Conservation (phyloP, 2,888 invertebrate genomes). For the Eristalis tenax region DNA sequence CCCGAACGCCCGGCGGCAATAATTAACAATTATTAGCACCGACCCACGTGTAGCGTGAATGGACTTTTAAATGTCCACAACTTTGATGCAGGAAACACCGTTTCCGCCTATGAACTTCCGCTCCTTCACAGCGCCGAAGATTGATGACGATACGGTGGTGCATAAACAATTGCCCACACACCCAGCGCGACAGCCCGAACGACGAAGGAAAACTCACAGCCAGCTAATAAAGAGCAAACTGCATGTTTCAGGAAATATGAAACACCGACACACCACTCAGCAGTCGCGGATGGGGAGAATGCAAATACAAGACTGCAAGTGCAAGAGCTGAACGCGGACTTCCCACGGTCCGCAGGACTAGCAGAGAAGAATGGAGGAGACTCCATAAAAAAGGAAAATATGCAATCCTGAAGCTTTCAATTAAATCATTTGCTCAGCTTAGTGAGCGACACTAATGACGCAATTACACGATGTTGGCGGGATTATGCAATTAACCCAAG, state of each 20-base stretch:
- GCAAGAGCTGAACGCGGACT: not conserved
- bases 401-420: constrained; percentile 28
- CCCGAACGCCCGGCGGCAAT: not conserved
- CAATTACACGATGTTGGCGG: constrained; percentile 38
- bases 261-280: not conserved
- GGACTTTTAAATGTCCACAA: constrained; percentile 16
- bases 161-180: not conserved
- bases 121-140: not conserved
- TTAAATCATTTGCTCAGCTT: constrained; percentile 44
- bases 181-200: not conserved
- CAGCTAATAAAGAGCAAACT: not conserved
- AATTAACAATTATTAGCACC: constrained; percentile 10
- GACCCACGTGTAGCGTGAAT: constrained; percentile 12
- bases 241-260: constrained; percentile 3
- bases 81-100: not conserved
- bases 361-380: too few relatives aligned
- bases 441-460: constrained; percentile 32
- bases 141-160: not conserved
- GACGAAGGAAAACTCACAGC: not conserved
- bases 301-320: not conserved
- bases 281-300: not conserved
- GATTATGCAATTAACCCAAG: constrained; percentile 28
- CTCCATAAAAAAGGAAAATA: not conserved
- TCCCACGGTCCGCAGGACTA: too few relatives aligned
- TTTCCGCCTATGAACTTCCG: constrained; percentile 9